Evolutionary conservation across 2,797 vertebrate species (phyloP).

Genomic region (Sphaeramia orbicularis): DNA sequence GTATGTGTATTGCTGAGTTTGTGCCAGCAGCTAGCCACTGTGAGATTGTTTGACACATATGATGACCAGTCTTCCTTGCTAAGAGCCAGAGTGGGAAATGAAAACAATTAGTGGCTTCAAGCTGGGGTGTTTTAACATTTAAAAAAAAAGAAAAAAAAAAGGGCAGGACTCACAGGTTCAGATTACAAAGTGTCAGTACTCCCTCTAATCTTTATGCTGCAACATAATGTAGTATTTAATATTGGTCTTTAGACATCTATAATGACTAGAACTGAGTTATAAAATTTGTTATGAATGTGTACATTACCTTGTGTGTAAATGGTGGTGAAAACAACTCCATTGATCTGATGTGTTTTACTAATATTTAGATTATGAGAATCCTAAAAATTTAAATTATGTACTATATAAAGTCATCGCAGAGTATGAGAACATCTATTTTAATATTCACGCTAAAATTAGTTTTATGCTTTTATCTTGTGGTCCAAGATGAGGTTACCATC

Average conservation of each 20-base stretch:
- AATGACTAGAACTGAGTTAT: no score
- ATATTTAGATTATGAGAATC: no score
- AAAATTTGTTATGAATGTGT: no score
- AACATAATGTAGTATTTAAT: not conserved
- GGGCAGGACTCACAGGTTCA: constrained; percentile 10
- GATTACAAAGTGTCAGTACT: constrained; percentile 13
- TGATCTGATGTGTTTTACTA: no score
- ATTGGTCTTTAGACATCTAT: not conserved
- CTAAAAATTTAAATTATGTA: no score
- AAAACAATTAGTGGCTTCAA: constrained; percentile 66
- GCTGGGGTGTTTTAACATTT: constrained; percentile 58
- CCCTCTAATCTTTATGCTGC: not conserved
- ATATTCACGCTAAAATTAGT: no score
- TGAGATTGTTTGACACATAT: constrained; percentile 34
- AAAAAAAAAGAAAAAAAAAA: constrained; percentile 38
- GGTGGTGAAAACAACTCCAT: no score
- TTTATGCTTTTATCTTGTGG: no score
- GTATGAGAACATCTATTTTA: no score
- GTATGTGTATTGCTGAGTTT: not conserved
- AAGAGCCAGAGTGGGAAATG: constrained; percentile 52
- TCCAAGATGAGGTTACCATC: no score
- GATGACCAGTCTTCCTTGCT: constrained; percentile 55
- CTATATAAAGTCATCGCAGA: no score
- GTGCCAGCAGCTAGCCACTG: constrained; percentile 15
- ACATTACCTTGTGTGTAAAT: no score